Evolutionary conservation across 2,888 invertebrate genomes (phyloP), one percentile per base, ranked within the genome.

Genomic region (Drosophila pseudotalamancana): DNA sequence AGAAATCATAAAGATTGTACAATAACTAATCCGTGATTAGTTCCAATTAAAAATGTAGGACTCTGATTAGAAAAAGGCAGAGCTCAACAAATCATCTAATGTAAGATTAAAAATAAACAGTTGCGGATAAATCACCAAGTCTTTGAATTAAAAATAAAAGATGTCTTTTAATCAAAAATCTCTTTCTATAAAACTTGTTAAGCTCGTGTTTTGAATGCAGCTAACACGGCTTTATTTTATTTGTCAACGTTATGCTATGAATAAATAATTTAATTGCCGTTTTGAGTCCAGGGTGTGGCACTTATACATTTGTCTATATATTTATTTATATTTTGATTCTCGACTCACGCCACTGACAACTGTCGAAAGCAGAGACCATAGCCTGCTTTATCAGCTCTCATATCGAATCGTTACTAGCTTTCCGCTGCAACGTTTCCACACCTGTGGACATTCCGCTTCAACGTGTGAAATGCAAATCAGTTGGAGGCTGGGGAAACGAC

Each of bases 251-350:
- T 43, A 37, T 25, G 59, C 40, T 55, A 27, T 74, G 71, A 76
- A 76, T 72, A 37, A 29, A 39, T 71, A 64, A 72, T 55, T 70
- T 37, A 27, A 53, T 55, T 42, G 29, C 39, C 16, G 11, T 9
- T 18, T 23, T 27, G 21, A 14, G 23, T 21, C 14, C 12, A 40
- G 46, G 76, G 77, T 71, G 72, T 59, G 77, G 72, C 65, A 23
- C 59, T 75, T 49, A 75, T 43, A 54, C 11, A 8, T 29, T 11
- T 8, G 8, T 11, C 8, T 11, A 29, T 29, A 11, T 9, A 9
- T 11, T 11, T 11, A 29, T 27, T 14, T n/a, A 18, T 43, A 64
- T 49, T 48, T 76, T 71, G 32, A 55, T 59, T 64, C 65, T 48
- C 46, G 31, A 60, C 39, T 53, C 42, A 48, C 21, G 42, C 14